Evolutionary conservation across 2,888 invertebrate species (phyloP).

Genomic region (Tachina grossa): DNA sequence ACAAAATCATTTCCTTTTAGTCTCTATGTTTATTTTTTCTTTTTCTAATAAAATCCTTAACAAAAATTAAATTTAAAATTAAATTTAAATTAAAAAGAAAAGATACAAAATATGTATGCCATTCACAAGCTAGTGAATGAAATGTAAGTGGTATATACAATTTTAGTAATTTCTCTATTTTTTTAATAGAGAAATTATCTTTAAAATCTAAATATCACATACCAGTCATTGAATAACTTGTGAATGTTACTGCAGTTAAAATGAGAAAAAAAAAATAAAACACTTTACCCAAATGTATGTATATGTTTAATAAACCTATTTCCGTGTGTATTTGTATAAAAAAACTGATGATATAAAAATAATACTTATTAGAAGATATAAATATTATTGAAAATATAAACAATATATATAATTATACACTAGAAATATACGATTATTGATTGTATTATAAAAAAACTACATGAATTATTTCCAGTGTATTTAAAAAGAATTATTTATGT

Average conservation of each 20-base stretch:
- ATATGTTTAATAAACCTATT: constrained; percentile 65
- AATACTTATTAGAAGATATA: constrained; percentile 8
- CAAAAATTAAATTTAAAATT: neutral
- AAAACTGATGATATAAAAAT: constrained; percentile 49
- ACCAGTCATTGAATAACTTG: too few species aligned
- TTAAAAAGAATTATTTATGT: constrained; percentile 74
- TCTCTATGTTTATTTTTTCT: neutral
- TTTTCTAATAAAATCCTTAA: constrained; percentile 9
- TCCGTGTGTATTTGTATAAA: constrained; percentile 63
- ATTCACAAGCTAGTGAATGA: too few species aligned
- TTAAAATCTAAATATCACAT: too few species aligned
- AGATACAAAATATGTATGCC: neutral
- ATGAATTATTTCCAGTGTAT: constrained; percentile 72
- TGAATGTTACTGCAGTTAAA: neutral
- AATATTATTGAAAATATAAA: constrained; percentile 34
- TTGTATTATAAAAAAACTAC: constrained; percentile 53
- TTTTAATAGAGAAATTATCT: too few species aligned
- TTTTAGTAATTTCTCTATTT: too few species aligned
- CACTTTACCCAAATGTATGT: constrained; percentile 57
- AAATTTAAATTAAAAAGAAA: constrained; percentile 9
- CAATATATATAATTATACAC: constrained; percentile 31
- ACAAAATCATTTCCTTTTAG: constrained; percentile 7
- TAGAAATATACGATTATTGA: constrained; percentile 56
- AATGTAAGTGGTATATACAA: too few species aligned
- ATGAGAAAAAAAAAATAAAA: constrained; percentile 29